phyloP scores from a whole-genome alignment of 2,888 invertebrate genomes.

The Seladonia tumulorum region DNA sequence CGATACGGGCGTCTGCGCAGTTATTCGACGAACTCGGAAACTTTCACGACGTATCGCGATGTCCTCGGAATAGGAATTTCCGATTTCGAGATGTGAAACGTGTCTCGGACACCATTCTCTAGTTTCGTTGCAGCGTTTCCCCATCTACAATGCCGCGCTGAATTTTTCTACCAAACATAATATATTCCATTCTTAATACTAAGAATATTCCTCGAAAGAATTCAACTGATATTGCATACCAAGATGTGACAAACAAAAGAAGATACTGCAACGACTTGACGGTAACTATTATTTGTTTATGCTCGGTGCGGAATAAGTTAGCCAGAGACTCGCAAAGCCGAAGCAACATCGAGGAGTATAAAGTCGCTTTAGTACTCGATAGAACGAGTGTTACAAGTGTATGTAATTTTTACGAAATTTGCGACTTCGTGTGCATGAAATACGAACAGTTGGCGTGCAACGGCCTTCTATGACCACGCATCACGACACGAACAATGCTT shows the following conservation, averaged over 20 bases:
- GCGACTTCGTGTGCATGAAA: background rate
- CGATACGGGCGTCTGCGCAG: background rate
- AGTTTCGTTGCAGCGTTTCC: background rate
- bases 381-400: background rate
- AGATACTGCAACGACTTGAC: too few relatives aligned
- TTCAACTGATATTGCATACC: too few relatives aligned
- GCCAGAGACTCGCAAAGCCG: too few relatives aligned
- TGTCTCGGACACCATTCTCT: background rate
- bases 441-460: background rate
- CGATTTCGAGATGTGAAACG: background rate
- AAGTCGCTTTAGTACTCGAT: too few relatives aligned
- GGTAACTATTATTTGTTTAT: too few relatives aligned
- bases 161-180: background rate
- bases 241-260: too few relatives aligned
- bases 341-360: too few relatives aligned
- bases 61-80: background rate
- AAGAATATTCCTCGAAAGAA: background rate
- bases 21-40: background rate
- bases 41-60: conserved; percentile 3
- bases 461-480: too few relatives aligned
- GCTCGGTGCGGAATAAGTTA: too few relatives aligned
- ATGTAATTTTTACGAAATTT: background rate
- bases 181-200: too few relatives aligned
- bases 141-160: too few relatives aligned
- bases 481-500: background rate